Evolutionary conservation across 2,888 invertebrate species (phyloP).

Genomic region (Tachystola acroxantha): DNA sequence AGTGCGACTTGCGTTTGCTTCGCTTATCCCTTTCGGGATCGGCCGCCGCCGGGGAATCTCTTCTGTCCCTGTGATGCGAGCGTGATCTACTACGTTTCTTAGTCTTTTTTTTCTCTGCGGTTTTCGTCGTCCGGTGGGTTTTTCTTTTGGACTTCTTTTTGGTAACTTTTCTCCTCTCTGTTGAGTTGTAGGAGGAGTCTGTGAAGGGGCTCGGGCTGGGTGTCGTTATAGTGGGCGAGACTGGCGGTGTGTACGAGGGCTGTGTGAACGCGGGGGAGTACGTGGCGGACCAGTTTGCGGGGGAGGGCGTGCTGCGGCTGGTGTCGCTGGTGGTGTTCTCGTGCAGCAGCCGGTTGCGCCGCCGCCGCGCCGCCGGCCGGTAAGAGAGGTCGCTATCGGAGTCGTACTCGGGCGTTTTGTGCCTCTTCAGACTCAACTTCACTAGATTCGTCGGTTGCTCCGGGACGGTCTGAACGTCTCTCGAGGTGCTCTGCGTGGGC

Average conservation of each 20-base stretch:
- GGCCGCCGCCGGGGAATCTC: constrained; percentile 2
- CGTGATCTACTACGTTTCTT: constrained; percentile 24
- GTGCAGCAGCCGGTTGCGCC: constrained; percentile 15
- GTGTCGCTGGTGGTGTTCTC: constrained; percentile 10
- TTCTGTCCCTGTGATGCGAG: constrained; percentile 25
- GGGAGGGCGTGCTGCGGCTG: constrained; percentile 10
- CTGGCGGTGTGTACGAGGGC: constrained; percentile 2
- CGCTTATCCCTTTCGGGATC: constrained; percentile 25
- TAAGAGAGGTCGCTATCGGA: constrained; percentile 37
- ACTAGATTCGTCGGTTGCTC: constrained; percentile 18
- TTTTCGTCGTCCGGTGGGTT: constrained; percentile 14
- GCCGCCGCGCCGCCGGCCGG: constrained; percentile 25
- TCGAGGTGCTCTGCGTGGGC: constrained; percentile 14
- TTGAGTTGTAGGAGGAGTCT: constrained; percentile 13
- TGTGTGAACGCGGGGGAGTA: background rate
- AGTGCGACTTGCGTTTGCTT: constrained; percentile 41
- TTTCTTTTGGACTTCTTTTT: constrained; percentile 32
- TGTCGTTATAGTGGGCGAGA: constrained; percentile 5
- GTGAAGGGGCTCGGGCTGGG: constrained; percentile 3
- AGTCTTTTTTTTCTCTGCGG: constrained; percentile 24
- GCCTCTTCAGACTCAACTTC: constrained; percentile 42
- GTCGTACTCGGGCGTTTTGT: constrained; percentile 14
- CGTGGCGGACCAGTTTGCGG: constrained; percentile 6
- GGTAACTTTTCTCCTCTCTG: constrained; percentile 16
- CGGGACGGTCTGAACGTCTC: constrained; percentile 15